Base-by-base conservation (phyloP, 1,140 invertebrate species). In the Cotesia glomerata region DNA sequence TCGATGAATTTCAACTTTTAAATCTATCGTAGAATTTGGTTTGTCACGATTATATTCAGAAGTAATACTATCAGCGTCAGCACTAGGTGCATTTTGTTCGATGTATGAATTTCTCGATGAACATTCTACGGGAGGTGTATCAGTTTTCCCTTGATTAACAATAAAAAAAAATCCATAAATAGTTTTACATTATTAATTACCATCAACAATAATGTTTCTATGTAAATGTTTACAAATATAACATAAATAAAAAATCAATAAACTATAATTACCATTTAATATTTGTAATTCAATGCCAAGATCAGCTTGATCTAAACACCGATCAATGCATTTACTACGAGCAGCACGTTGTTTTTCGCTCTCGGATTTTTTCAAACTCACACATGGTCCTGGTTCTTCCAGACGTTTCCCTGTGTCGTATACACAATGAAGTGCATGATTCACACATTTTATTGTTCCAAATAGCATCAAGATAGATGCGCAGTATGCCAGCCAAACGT, bases 361-460 rank as follows among this genome's bases (percentile, higher is more conserved):
- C 76, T 88, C 83, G 26, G 81, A 81, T 58, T 86, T 86, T 49
- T 83, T 84, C 69, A 81, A 82, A 61, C 80, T 84, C 36, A 85
- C 78, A 73, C 78, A 80, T 73, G 86, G 83, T 56, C 80, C 81
- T 26, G 85, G 82, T 73, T 93, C 91, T 72, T 93, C 90, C 74
- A 97, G 92, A 79, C 94, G 94, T 84, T 98, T 95, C 13, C 93
- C 94, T 11, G 95, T 98, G 86, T 99, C 98, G 88, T 98, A 99
- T 86, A 99, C 93, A 76, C 93, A 92, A 86, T 99, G 98, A 49
- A 99, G 89, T 51, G 93, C 93, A 86, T 94, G 93, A 88, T 99
- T 99, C 71, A 96, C 87, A 61, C 95, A 84, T 88, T 99, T 99
- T 62, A 99, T 90, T 49, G 90, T 85, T 14, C 92, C 89, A 85